Conservation (phyloP, 2,888 invertebrate species). For the Heliconius hortense region DNA sequence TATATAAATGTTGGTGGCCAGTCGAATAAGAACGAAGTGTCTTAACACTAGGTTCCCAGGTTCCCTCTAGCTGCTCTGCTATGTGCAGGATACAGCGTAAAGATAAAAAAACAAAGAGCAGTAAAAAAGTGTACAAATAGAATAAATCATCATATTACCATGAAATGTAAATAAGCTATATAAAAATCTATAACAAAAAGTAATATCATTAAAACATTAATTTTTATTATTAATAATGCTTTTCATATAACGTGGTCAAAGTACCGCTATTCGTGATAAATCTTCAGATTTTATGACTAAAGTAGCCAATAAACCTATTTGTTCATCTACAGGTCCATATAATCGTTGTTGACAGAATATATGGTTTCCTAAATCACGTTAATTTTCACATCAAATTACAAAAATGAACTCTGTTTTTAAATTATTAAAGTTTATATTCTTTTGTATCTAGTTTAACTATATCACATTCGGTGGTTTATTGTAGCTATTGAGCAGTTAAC, state of each 20-base stretch:
- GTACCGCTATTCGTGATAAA: constrained; percentile 59
- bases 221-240: background rate
- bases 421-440: constrained; percentile 41
- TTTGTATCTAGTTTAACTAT: background rate
- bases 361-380: constrained; percentile 70
- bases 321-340: constrained; percentile 71
- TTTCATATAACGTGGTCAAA: constrained; percentile 14
- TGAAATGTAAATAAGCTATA: background rate
- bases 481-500: constrained; percentile 27
- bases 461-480: constrained; percentile 26
- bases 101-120: background rate
- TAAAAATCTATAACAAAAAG: background rate
- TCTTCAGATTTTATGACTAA: constrained; percentile 69
- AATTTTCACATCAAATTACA: constrained; percentile 62
- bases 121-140: background rate
- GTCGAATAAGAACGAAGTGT: too few species aligned
- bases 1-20: background rate
- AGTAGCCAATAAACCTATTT: constrained; percentile 78
- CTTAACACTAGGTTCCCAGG: too few species aligned
- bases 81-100: too few species aligned
- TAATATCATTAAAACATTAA: background rate
- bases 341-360: constrained; percentile 68
- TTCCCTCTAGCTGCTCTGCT: too few species aligned
- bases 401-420: constrained; percentile 43
- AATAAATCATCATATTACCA: background rate